Conservation (phyloP, 2,888 invertebrate species). For the Acronicta aceris region DNA sequence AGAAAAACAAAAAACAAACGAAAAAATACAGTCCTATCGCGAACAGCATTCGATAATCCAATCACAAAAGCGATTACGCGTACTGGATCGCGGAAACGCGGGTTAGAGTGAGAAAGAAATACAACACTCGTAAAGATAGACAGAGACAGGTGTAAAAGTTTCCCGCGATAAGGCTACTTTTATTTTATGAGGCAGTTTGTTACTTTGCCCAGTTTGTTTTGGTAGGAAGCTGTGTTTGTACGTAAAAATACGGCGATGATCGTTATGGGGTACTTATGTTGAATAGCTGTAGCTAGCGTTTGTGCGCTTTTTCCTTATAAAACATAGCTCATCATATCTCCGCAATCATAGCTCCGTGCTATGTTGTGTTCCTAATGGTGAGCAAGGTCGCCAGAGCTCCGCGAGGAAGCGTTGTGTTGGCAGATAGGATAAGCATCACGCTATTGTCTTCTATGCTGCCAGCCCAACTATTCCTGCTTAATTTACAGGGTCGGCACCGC, state of each 20-base stretch:
- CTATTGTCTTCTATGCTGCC: no score
- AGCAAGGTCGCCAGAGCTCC: no score
- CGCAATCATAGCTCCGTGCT: no score
- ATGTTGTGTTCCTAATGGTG: no score
- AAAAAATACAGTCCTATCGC: conserved; percentile 22
- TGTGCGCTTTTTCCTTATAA: neutral
- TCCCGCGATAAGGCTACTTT: conserved; percentile 43
- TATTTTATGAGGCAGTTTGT: conserved; percentile 56
- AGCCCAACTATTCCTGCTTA: no score
- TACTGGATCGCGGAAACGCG: conserved; percentile 26
- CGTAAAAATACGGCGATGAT: conserved; percentile 34
- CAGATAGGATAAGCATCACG: no score
- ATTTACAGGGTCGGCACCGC: no score
- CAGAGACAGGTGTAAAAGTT: conserved; percentile 24
- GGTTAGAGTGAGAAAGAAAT: conserved; percentile 23
- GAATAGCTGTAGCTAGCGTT: conserved; percentile 19
- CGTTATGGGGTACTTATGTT: conserved; percentile 21
- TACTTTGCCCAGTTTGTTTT: conserved; percentile 49
- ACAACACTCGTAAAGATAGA: conserved; percentile 14
- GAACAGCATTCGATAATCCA: conserved; percentile 54
- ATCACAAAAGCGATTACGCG: conserved; percentile 45
- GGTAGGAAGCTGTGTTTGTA: conserved; percentile 28
- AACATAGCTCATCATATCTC: no score
- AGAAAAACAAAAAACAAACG: conserved; percentile 26
- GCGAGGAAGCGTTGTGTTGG: no score